Evolutionary conservation across 1,140 invertebrate genomes (phyloP), one percentile per base, ranked within the genome.

Genomic region (Lineus longissimus): DNA sequence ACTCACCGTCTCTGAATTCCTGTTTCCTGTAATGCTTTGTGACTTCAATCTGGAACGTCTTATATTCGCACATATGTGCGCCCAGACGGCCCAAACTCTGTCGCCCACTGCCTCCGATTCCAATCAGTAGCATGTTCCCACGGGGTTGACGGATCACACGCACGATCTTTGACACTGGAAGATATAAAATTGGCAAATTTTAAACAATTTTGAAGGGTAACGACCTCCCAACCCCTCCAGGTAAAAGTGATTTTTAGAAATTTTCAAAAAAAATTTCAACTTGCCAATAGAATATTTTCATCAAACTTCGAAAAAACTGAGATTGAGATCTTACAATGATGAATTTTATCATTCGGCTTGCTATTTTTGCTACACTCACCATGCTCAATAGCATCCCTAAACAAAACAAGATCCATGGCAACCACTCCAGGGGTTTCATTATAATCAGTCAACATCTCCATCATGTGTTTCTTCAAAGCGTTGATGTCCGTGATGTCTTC

Each of bases 321-420:
- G n/a, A n/a, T n/a, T n/a, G n/a, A n/a, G n/a, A n/a, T n/a, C n/a
- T n/a, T n/a, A n/a, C n/a, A n/a, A n/a, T n/a, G n/a, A n/a, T n/a
- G n/a, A n/a, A n/a, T n/a, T n/a, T n/a, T n/a, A n/a, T n/a, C n/a
- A n/a, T n/a, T n/a, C n/a, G n/a, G n/a, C n/a, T n/a, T 36, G 33
- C 33, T 7, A 36, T 4, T 7, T 36, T 9, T 51, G 47, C 22
- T 51, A 40, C 41, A 61, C 73, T 68, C 62, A 82, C 81, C 71
- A 76, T 93, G 91, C 74, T 92, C 89, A 40, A 94, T 88, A 1
- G 91, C 91, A 75, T 93, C 91, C 59, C 86, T 86, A 76, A 93
- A 93, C 47, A 93, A 82, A 11, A 93, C 90, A 29, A 94, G 79
- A 76, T 92, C 87, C 86, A 93, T 88, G 65, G 86, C 85, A 1